Evolutionary conservation across 1,140 invertebrate genomes (phyloP).

Genomic region (Trachymyrmex septentrionalis): DNA sequence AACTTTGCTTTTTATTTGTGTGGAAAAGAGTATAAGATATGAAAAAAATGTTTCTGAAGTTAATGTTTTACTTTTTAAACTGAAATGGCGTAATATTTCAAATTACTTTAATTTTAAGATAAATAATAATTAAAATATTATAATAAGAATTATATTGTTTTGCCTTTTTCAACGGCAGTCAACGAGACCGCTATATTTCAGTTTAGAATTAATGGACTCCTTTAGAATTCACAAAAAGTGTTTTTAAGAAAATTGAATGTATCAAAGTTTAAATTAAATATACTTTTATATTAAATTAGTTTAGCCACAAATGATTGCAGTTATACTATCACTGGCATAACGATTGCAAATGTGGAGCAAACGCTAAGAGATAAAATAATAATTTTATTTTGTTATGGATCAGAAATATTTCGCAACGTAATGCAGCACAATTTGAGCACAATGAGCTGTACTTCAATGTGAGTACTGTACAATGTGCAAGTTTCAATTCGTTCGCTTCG

Average conservation of each 20-base stretch:
- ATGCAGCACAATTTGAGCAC: background rate
- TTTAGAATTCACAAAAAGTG: background rate
- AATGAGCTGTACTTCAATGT: background rate
- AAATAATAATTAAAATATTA: background rate
- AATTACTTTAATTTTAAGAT: constrained; percentile 3
- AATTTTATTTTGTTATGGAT: background rate
- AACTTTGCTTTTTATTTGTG: background rate
- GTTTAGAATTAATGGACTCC: background rate
- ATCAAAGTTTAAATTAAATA: background rate
- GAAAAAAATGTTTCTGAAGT: background rate
- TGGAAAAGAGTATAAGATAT: background rate
- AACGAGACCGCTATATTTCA: too few species aligned
- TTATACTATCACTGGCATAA: background rate
- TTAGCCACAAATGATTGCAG: background rate
- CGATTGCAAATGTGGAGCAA: background rate
- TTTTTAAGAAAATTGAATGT: background rate
- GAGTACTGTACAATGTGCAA: background rate
- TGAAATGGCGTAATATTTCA: background rate
- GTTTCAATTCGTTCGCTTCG: background rate
- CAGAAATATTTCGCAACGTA: background rate
- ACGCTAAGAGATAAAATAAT: background rate
- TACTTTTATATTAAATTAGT: background rate
- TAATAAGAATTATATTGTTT: constrained; percentile 13
- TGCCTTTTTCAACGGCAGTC: background rate
- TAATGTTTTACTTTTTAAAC: background rate